Conservation (phyloP, 2,888 invertebrate species). For the Myathropa florea region DNA sequence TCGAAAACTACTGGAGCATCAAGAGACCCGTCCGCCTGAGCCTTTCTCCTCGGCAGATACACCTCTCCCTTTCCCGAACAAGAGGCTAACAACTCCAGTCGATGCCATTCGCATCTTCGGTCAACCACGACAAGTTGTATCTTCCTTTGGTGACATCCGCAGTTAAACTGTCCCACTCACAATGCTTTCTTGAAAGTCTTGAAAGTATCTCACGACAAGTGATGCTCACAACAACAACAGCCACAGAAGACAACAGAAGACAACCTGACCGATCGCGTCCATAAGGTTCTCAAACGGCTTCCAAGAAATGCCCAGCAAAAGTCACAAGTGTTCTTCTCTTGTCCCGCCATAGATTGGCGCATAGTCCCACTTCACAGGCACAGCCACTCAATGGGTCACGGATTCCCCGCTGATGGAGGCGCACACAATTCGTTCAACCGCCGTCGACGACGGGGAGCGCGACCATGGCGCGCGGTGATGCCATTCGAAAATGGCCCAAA, state of each 20-base stretch:
- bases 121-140: not conserved
- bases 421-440: not conserved
- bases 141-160: not conserved
- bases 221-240: not conserved
- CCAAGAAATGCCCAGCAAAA: not conserved
- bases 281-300: not conserved
- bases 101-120: not conserved
- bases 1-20: not conserved
- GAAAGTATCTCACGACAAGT: not conserved
- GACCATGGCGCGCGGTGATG: no score
- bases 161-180: not conserved
- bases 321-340: not conserved
- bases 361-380: not conserved
- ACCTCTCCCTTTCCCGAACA: not conserved
- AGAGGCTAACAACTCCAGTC: not conserved
- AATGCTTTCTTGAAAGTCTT: not conserved
- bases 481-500: slow-evolving; percentile 65
- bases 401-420: not conserved
- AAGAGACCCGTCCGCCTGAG: not conserved
- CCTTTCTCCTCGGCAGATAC: not conserved
- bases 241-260: not conserved
- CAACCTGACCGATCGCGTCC: not conserved
- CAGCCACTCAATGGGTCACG: not conserved
- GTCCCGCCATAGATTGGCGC: not conserved
- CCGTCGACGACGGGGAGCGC: no score